A percentile compares a stretch with the other conserved stretches of the same genome.
Evolutionary conservation across 2,888 invertebrate genomes (phyloP).

Genomic region (Cryptus viduatorius): DNA sequence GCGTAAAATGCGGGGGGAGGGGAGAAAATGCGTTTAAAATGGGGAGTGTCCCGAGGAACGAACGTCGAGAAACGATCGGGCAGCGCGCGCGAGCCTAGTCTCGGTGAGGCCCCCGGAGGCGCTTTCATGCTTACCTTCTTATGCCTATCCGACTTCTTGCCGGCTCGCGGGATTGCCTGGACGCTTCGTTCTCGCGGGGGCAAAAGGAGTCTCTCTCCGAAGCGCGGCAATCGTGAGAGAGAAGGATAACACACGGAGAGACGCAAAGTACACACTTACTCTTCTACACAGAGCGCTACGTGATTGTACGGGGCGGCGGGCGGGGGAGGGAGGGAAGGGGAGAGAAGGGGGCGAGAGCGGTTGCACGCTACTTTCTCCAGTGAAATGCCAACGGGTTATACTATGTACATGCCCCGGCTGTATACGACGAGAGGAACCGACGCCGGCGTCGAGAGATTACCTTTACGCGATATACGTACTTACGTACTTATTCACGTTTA

Average conservation of each 20-base stretch:
- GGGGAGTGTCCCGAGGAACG: constrained; percentile 50
- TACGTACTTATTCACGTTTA: constrained; percentile 44
- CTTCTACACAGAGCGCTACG: background rate
- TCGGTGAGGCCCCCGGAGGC: constrained; percentile 49
- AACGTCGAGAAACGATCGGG: constrained; percentile 41
- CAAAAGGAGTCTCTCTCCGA: constrained; percentile 27
- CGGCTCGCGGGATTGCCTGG: constrained; percentile 5
- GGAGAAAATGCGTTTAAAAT: constrained; percentile 37
- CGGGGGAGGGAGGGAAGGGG: constrained; percentile 10
- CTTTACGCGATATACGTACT: constrained; percentile 38
- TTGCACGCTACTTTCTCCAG: constrained; percentile 81
- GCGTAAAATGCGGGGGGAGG: constrained; percentile 44
- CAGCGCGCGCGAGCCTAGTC: background rate
- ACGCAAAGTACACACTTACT: constrained; percentile 10
- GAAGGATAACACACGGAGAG: constrained; percentile 27
- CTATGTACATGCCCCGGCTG: constrained; percentile 26
- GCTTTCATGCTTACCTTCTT: constrained; percentile 40
- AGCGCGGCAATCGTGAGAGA: constrained; percentile 36
- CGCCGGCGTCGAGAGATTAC: constrained; percentile 60
- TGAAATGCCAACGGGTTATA: constrained; percentile 81
- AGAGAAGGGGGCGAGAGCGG: constrained; percentile 68
- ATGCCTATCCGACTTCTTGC: constrained; percentile 22
- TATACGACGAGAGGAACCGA: constrained; percentile 54
- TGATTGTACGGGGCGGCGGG: too few species aligned
- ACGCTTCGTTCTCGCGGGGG: constrained; percentile 34